Evolutionary conservation across 2,113 vertebrate species (phyloP).

Genomic region (Podarcis muralis): DNA sequence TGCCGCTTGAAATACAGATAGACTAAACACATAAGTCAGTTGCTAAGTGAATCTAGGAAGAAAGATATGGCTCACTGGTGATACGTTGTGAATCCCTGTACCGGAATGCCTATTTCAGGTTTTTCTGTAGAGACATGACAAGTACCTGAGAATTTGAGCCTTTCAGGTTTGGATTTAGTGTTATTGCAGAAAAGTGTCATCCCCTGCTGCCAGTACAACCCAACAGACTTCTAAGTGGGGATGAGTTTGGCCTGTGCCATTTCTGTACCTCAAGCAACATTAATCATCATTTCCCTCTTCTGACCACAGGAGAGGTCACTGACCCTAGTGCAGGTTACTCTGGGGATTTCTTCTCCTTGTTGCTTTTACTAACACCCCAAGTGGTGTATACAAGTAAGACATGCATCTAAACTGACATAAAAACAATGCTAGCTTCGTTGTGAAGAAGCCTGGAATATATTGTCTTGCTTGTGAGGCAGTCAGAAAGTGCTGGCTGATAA

Average conservation of each 20-base stretch:
- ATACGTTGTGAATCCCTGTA: background rate
- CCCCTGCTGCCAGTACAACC: no score
- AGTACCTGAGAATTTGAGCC: background rate
- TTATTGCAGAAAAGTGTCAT: background rate
- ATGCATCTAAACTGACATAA: background rate
- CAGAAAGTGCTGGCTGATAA: background rate
- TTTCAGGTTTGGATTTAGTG: background rate
- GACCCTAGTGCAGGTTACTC: slow-evolving; percentile 34
- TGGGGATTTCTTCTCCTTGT: background rate
- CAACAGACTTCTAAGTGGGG: background rate
- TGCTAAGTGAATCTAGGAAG: background rate
- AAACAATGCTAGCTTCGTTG: background rate
- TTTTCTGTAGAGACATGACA: background rate
- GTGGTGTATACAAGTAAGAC: background rate
- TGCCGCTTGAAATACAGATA: background rate
- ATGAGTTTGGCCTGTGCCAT: slow-evolving; percentile 54
- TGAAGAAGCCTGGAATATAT: background rate
- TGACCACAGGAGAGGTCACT: slow-evolving; percentile 42
- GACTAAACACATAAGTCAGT: background rate
- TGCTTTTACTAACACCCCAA: background rate
- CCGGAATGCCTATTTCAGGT: no score
- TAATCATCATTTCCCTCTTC: slow-evolving; percentile 19
- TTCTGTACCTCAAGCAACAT: slow-evolving; percentile 53
- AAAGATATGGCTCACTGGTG: background rate
- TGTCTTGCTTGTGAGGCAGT: background rate